These are phyloP conservation scores for Epirrhoe tristata DNA, from an alignment of 2,888 invertebrate species.

Conservation along the genomic window DNA sequence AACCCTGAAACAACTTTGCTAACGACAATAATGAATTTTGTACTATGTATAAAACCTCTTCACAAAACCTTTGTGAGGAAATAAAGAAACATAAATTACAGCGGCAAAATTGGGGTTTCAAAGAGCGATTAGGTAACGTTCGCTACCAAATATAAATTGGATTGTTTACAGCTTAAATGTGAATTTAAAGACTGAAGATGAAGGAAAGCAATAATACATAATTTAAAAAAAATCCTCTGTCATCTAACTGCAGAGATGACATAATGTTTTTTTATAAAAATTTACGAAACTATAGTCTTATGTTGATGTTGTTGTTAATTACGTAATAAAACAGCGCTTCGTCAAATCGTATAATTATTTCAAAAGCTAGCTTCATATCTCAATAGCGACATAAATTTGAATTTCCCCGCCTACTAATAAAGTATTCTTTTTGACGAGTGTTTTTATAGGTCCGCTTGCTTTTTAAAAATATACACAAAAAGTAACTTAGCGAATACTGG, in stretches of 20 bases:
- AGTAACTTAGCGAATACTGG: conserved; percentile 23
- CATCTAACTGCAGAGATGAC: not conserved
- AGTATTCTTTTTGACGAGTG: conserved; percentile 20
- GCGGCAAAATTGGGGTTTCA: conserved; percentile 32
- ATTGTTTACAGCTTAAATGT: not conserved
- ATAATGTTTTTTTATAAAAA: not conserved
- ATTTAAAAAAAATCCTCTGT: not conserved
- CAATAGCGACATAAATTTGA: conserved; percentile 10
- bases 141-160: conserved; percentile 17
- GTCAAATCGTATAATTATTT: conserved; percentile 3
- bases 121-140: conserved; percentile 31
- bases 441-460: conserved; percentile 15
- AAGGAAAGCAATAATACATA: not conserved
- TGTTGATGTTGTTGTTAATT: not conserved
- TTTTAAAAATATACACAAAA: conserved; percentile 24
- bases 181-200: not conserved
- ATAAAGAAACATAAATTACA: conserved; percentile 43
- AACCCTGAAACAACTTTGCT: conserved; percentile 42
- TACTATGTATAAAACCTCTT: conserved; percentile 38
- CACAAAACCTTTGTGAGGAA: conserved; percentile 36
- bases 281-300: too few species aligned
- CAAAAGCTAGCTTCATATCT: conserved; percentile 13
- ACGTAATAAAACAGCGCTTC: not conserved
- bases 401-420: conserved; percentile 13
- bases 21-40: conserved; percentile 37